Evolutionary conservation across 2,888 invertebrate species (phyloP).

Genomic region (Beris chalybata): DNA sequence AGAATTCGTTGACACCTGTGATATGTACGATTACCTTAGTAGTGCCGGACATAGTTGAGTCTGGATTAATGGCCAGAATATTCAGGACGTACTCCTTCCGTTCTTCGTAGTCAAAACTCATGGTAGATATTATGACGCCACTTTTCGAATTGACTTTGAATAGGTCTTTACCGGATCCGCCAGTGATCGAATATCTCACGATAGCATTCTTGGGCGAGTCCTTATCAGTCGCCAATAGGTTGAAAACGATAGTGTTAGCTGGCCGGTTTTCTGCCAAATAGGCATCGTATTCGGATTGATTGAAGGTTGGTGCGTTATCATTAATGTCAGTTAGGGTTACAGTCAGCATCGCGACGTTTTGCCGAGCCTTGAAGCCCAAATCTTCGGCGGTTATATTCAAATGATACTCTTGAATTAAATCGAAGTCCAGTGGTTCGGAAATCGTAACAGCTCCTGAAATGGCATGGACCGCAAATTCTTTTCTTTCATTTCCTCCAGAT

Average conservation of each 20-base stretch:
- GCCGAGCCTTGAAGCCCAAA: slow-evolving; percentile 76
- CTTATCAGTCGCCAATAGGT: slow-evolving; percentile 76
- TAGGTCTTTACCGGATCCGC: slow-evolving; percentile 71
- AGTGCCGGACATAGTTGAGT: slow-evolving; percentile 75
- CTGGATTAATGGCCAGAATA: slow-evolving; percentile 84
- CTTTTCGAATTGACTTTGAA: slow-evolving; percentile 78
- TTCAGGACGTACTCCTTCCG: slow-evolving; percentile 72
- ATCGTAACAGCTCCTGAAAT: slow-evolving; percentile 79
- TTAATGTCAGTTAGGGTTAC: slow-evolving; percentile 90
- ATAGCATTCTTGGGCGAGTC: slow-evolving; percentile 88
- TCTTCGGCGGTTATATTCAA: slow-evolving; percentile 87
- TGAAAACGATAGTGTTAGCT: slow-evolving; percentile 72
- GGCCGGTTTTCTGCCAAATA: slow-evolving; percentile 82
- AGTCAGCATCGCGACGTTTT: slow-evolving; percentile 77
- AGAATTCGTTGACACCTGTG: slow-evolving; percentile 86
- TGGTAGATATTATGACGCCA: slow-evolving; percentile 74
- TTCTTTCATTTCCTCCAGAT: slow-evolving; percentile 78
- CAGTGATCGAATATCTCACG: slow-evolving; percentile 79
- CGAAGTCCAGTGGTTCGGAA: slow-evolving; percentile 80
- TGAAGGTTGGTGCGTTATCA: slow-evolving; percentile 88
- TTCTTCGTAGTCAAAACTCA: slow-evolving; percentile 86
- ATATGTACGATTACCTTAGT: slow-evolving; percentile 75
- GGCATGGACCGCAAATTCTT: slow-evolving; percentile 78
- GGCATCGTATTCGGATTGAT: slow-evolving; percentile 74
- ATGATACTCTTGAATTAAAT: slow-evolving; percentile 79